A percentile compares a stretch with the other conserved stretches of the same genome.
Conservation (phyloP, 2,797 vertebrate genomes). For the Syngnathus acus region DNA sequence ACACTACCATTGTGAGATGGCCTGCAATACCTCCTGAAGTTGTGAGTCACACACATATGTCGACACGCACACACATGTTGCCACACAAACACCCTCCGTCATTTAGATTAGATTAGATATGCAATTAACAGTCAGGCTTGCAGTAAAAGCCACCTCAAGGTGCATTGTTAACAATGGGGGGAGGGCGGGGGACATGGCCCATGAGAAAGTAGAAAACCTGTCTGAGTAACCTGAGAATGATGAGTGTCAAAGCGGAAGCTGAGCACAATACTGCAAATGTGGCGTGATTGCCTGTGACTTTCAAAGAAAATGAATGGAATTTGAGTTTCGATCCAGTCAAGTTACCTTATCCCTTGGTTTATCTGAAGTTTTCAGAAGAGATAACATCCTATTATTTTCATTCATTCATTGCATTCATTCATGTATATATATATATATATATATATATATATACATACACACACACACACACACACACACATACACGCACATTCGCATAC, state of each 20-base stretch:
- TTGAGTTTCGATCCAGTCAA: constrained; percentile 7
- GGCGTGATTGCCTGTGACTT: not conserved
- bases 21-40: constrained; percentile 30
- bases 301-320: not conserved
- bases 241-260: constrained; percentile 2
- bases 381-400: constrained; percentile 1
- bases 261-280: constrained; percentile 3
- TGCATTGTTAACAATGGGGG: constrained; percentile 27
- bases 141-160: constrained; percentile 21
- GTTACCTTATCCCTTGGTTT: not conserved
- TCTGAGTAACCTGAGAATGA: constrained; percentile 1
- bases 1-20: constrained; percentile 48
- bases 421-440: no score
- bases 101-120: constrained; percentile 41
- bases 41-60: constrained; percentile 13
- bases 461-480: no score
- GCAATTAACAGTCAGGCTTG: constrained; percentile 13
- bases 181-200: constrained; percentile 7
- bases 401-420: not conserved
- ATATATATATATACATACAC: no score
- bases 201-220: constrained; percentile 16
- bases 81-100: constrained; percentile 23
- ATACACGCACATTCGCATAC: no score
- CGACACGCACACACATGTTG: constrained; percentile 18
- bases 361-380: not conserved